Conservation (phyloP, 2,888 invertebrate species). For the Platycheirus albimanus region DNA sequence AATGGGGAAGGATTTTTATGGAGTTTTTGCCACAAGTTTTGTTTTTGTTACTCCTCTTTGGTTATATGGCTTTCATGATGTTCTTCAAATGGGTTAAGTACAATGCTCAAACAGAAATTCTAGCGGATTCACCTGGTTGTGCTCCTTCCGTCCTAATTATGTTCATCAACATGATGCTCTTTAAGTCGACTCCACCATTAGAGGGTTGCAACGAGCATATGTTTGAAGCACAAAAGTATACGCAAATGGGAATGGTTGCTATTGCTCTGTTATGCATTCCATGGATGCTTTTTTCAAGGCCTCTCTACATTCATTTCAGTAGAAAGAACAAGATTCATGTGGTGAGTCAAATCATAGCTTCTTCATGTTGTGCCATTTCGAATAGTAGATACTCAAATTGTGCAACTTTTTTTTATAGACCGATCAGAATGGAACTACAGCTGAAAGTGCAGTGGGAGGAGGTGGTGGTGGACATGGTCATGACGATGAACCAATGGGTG, state of each 20-base stretch:
- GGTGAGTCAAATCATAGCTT: not conserved
- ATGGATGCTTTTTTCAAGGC: constrained; percentile 95
- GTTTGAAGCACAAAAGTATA: constrained; percentile 86
- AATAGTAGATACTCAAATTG: not conserved
- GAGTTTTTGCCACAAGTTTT: constrained; percentile 95
- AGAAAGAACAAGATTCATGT: constrained; percentile 75
- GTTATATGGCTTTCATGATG: constrained; percentile 94
- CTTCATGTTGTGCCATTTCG: not conserved
- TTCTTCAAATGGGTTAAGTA: constrained; percentile 94
- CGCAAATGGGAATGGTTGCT: constrained; percentile 91
- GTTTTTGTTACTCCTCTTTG: constrained; percentile 92
- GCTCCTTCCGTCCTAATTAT: constrained; percentile 90
- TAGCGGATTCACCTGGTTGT: constrained; percentile 82
- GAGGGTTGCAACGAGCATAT: constrained; percentile 84
- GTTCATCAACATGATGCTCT: constrained; percentile 91
- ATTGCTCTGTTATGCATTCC: constrained; percentile 92
- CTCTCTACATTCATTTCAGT: constrained; percentile 87
- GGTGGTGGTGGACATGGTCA: constrained; percentile 83
- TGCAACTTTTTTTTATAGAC: not conserved
- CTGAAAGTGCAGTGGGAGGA: not conserved
- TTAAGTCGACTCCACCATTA: constrained; percentile 82
- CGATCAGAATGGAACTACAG: not conserved
- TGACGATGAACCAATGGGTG: constrained; percentile 87
- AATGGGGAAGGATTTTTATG: constrained; percentile 87
- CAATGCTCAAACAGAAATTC: constrained; percentile 83